These are phyloP conservation scores for Argyra leucocephala DNA, from an alignment of 2,888 invertebrate species.

Conservation along the genomic window DNA sequence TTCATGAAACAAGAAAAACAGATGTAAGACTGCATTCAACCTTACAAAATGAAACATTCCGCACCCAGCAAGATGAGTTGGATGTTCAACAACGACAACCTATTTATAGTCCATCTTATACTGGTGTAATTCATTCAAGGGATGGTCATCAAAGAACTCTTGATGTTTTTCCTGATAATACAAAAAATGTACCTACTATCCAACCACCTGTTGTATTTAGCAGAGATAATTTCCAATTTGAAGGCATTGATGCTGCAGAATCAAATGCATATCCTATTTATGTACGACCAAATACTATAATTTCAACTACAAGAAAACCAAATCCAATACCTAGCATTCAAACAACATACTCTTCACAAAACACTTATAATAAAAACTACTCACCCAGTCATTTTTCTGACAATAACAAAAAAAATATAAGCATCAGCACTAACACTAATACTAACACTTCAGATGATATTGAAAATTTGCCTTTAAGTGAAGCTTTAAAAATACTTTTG, in stretches of 20 bases:
- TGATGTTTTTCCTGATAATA: background rate
- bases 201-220: constrained; percentile 18
- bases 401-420: background rate
- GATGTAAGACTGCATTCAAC: constrained; percentile 24
- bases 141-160: constrained; percentile 5
- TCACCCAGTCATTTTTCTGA: background rate
- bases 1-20: constrained; percentile 12
- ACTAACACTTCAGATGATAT: constrained; percentile 15
- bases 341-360: background rate
- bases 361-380: background rate
- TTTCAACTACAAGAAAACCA: background rate
- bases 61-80: constrained; percentile 19
- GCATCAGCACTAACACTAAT: background rate
- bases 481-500: constrained; percentile 35
- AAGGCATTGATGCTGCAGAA: constrained; percentile 7
- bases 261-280: constrained; percentile 14
- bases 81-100: background rate
- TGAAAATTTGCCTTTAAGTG: constrained; percentile 29
- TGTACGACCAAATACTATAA: background rate
- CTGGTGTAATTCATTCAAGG: constrained; percentile 35
- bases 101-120: constrained; percentile 35
- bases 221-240: constrained; percentile 18
- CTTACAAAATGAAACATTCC: constrained; percentile 26
- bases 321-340: constrained; percentile 14
- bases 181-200: constrained; percentile 2